These are phyloP conservation scores for Chaetodon trifascialis DNA, from an alignment of 2,113 vertebrate species.

Conservation along the genomic window DNA sequence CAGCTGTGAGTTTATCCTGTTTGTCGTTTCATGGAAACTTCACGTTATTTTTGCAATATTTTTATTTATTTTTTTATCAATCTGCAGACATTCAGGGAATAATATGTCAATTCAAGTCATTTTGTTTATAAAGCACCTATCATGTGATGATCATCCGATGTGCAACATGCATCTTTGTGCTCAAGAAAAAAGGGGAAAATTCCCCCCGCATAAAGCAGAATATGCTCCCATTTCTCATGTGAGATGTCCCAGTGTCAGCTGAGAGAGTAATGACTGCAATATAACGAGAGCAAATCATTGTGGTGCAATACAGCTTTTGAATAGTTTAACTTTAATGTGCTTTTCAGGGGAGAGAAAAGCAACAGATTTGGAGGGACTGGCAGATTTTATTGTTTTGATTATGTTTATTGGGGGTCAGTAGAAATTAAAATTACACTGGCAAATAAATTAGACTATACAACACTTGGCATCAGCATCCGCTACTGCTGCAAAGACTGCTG, in stretches of 20 bases:
- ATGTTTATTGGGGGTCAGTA: constrained; percentile 15
- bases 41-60: not conserved
- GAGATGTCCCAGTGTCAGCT: constrained; percentile 24
- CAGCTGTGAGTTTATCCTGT: not conserved
- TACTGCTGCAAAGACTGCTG: not conserved
- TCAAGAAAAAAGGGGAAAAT: not conserved
- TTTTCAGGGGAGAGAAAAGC: constrained; percentile 2
- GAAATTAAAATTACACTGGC: constrained; percentile 29
- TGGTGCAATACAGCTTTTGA: constrained; percentile 1
- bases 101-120: not conserved
- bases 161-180: not conserved
- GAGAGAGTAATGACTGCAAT: constrained; percentile 31
- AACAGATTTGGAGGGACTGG: constrained; percentile 8
- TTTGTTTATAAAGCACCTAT: not conserved
- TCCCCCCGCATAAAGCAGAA: not conserved
- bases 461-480: not conserved
- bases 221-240: constrained; percentile 3
- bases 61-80: not conserved
- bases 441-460: constrained; percentile 40
- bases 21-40: not conserved
- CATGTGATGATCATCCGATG: not conserved
- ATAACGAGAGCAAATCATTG: constrained; percentile 40
- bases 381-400: constrained; percentile 42
- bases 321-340: constrained; percentile 24
- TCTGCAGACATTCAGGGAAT: not conserved